phyloP scores from a whole-genome alignment of 2,888 invertebrate species.

The Drosophila borborema region DNA sequence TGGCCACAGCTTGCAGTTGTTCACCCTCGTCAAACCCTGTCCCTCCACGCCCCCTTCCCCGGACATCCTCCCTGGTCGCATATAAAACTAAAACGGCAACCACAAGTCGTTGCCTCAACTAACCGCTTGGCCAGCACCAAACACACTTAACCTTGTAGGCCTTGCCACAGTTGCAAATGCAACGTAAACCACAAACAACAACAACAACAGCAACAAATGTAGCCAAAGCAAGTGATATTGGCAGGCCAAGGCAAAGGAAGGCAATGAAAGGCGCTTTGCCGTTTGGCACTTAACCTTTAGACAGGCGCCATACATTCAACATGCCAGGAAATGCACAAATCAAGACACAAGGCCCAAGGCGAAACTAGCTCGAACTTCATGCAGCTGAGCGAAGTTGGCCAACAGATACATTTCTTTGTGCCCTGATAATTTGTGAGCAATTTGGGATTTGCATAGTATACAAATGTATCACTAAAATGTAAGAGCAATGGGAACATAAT shows the following conservation, averaged over 20 bases:
- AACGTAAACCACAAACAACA: slow-evolving; percentile 25
- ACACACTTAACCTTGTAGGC: slow-evolving; percentile 76
- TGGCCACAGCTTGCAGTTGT: slow-evolving; percentile 26
- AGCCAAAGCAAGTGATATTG: slow-evolving; percentile 23
- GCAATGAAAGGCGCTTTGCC: slow-evolving; percentile 41
- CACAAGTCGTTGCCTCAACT: slow-evolving; percentile 55
- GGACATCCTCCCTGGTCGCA: slow-evolving; percentile 1
- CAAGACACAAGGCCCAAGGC: slow-evolving; percentile 41
- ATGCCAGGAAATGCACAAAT: slow-evolving; percentile 70
- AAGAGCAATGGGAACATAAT: no score
- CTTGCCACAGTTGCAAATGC: slow-evolving; percentile 77
- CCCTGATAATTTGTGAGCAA: neutral
- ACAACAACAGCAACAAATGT: slow-evolving; percentile 15
- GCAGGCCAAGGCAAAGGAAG: slow-evolving; percentile 76
- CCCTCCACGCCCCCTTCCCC: neutral
- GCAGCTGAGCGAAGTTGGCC: slow-evolving; percentile 6
- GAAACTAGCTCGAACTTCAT: slow-evolving; percentile 22
- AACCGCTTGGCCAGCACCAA: slow-evolving; percentile 32
- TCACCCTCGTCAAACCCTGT: slow-evolving; percentile 6
- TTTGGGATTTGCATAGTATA: neutral
- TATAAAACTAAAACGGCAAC: slow-evolving; percentile 42
- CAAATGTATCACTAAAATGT: neutral
- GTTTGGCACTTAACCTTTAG: slow-evolving; percentile 68
- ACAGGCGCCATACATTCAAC: slow-evolving; percentile 44
- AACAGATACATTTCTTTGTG: slow-evolving; percentile 5